Percentiles rank a stretch among this genome's conserved stretches.
phyloP scores from a whole-genome alignment of 2,113 vertebrate genomes.

The human region DNA sequence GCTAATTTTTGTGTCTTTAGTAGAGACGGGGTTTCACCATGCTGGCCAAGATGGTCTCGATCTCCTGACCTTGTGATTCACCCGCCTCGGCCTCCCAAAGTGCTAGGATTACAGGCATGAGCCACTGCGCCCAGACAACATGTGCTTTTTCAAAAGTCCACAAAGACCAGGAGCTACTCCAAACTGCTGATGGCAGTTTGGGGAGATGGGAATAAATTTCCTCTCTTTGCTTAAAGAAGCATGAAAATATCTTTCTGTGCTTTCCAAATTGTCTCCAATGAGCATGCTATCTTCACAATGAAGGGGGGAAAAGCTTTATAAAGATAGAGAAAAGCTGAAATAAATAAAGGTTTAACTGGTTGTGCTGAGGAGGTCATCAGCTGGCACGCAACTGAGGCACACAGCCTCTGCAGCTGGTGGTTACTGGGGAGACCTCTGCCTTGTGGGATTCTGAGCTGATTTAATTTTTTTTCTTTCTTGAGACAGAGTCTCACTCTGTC shows the following conservation, averaged over 20 bases:
- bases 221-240: background rate
- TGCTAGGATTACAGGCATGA: too few species aligned
- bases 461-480: too few species aligned
- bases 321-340: background rate
- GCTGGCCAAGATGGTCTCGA: too few species aligned
- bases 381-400: background rate
- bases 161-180: background rate
- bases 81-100: too few species aligned
- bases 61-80: too few species aligned
- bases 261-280: background rate
- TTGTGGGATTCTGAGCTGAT: background rate
- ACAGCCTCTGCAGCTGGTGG: fast-evolving
- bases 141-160: background rate
- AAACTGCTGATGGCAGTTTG: fast-evolving
- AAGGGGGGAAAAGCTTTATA: background rate
- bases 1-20: too few species aligned
- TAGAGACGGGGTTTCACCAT: too few species aligned
- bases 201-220: background rate
- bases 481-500: too few species aligned
- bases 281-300: background rate
- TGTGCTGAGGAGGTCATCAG: too few species aligned
- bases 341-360: too few species aligned
- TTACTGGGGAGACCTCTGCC: fast-evolving
- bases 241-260: background rate
- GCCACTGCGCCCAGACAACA: background rate